Evolutionary conservation across 2,888 invertebrate species (phyloP).

Genomic region (Drosophila paracracens): DNA sequence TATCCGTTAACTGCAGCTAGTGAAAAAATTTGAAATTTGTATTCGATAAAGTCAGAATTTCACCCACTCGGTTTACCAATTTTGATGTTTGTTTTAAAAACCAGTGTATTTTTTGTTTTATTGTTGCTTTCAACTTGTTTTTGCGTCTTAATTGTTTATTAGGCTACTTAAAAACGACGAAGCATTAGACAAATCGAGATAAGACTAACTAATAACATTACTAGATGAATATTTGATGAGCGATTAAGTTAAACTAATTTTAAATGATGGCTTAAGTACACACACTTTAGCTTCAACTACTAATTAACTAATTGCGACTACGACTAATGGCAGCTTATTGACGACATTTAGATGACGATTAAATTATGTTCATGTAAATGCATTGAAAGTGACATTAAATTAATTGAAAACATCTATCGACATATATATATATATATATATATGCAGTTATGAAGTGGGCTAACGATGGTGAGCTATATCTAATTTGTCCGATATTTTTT

Average conservation of each 20-base stretch:
- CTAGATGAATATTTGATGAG: not conserved
- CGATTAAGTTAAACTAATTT: not conserved
- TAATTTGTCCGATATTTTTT: conserved; percentile 66
- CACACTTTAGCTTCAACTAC: conserved; percentile 47
- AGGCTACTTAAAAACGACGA: conserved; percentile 1
- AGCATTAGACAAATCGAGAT: not conserved
- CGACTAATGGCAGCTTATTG: conserved; percentile 68
- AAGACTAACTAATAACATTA: not conserved
- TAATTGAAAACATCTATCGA: conserved; percentile 38
- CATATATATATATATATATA: not conserved
- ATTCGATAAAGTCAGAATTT: not conserved
- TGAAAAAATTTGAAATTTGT: no score
- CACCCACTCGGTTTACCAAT: no score
- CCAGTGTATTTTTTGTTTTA: conserved; percentile 1
- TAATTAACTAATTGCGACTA: conserved; percentile 46
- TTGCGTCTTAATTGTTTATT: not conserved
- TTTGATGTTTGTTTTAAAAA: not conserved
- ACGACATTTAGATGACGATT: conserved; percentile 38
- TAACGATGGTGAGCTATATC: conserved; percentile 39
- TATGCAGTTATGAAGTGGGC: conserved; percentile 17
- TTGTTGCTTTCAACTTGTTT: conserved; percentile 9
- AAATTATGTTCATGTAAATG: conserved; percentile 58
- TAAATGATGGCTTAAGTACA: conserved; percentile 66
- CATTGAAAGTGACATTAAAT: conserved; percentile 43
- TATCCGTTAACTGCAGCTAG: not conserved